Conservation (phyloP, 1,140 invertebrate genomes). For the Mya arenaria region DNA sequence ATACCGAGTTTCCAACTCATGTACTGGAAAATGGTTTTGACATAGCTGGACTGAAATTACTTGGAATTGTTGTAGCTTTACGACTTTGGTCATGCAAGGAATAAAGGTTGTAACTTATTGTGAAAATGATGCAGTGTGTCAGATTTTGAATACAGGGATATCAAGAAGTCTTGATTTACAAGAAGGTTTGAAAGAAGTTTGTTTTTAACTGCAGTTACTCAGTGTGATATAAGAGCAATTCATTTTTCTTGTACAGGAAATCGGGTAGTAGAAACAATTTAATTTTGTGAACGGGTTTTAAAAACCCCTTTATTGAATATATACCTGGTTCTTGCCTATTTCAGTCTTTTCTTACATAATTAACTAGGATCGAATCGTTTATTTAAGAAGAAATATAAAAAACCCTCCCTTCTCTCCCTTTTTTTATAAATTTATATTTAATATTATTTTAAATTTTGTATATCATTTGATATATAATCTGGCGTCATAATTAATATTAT, state of each 20-base stretch:
- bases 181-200: neutral
- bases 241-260: neutral
- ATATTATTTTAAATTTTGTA: no score
- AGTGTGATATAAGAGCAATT: neutral
- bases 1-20: no score
- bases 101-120: no score
- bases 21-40: no score
- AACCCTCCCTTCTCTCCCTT: neutral
- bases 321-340: neutral
- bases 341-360: neutral
- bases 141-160: no score
- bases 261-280: neutral
- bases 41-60: no score
- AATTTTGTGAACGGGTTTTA: neutral
- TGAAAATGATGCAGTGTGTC: no score
- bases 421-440: neutral
- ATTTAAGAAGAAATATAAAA: neutral
- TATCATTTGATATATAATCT: no score
- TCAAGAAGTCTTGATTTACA: no score
- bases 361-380: neutral
- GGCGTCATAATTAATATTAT: no score
- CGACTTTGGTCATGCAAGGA: no score
- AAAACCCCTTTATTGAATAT: neutral
- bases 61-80: no score
- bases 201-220: neutral